phyloP scores from a whole-genome alignment of 1,140 invertebrate species.

The Sinella curviseta region DNA sequence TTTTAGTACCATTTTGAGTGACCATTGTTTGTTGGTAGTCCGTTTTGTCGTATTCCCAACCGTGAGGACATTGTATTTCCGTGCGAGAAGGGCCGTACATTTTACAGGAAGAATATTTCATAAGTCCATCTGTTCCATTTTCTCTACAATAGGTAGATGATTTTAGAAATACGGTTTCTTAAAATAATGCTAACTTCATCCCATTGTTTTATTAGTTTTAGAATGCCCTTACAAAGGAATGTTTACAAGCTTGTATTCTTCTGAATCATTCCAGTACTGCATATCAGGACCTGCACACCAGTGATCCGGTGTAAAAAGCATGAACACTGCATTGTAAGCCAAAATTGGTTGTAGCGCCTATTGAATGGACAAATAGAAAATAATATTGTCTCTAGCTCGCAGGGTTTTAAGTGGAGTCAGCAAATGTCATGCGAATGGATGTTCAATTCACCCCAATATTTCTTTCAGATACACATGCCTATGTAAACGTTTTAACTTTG shows the following conservation, averaged over 20 bases:
- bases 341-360: slow-evolving; percentile 40
- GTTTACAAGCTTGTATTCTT: slow-evolving; percentile 42
- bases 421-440: too few relatives aligned
- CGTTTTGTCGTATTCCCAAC: slow-evolving; percentile 41
- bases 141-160: slow-evolving; percentile 26
- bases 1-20: slow-evolving; percentile 26
- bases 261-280: slow-evolving; percentile 19
- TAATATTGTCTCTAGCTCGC: not conserved
- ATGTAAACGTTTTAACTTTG: too few relatives aligned
- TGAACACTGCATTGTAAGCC: slow-evolving; percentile 46
- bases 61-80: slow-evolving; percentile 28
- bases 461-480: too few relatives aligned
- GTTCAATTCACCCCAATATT: too few relatives aligned
- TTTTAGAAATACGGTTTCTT: too few relatives aligned
- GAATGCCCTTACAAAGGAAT: slow-evolving; percentile 36
- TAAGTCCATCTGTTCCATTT: slow-evolving; percentile 30
- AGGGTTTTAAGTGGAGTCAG: too few relatives aligned
- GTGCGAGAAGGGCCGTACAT: slow-evolving; percentile 32
- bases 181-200: too few relatives aligned
- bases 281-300: slow-evolving; percentile 40
- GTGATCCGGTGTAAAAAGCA: slow-evolving; percentile 44
- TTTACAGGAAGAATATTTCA: slow-evolving; percentile 29
- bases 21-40: slow-evolving; percentile 36
- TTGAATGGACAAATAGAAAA: not conserved
- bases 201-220: not conserved